phyloP scores from a whole-genome alignment of 1,140 invertebrate species.

The Xylocopa sonorina region DNA sequence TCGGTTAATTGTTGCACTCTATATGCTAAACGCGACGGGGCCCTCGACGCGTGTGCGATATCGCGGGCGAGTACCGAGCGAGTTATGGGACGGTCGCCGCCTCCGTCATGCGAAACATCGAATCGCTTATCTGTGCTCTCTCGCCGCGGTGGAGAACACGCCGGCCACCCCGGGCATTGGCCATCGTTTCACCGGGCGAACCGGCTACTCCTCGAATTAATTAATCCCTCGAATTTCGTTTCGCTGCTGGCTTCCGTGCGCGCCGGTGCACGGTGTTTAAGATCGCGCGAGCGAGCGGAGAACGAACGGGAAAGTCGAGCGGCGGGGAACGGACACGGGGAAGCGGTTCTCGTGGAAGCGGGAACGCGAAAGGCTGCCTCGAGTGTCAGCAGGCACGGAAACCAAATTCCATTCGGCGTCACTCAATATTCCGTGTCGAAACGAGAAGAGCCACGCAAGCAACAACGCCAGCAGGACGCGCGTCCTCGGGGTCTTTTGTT shows the following conservation, averaged over 20 bases:
- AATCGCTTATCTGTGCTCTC: conserved; percentile 75
- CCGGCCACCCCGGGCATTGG: conserved; percentile 21
- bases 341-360: neutral
- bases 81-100: conserved; percentile 80
- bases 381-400: conserved; percentile 55
- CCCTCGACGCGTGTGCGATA: conserved; percentile 69
- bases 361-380: conserved; percentile 11
- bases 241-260: neutral
- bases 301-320: too few relatives aligned
- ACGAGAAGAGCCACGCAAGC: conserved; percentile 32
- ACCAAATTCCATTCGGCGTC: conserved; percentile 69
- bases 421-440: conserved; percentile 72
- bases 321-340: too few relatives aligned
- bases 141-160: too few relatives aligned
- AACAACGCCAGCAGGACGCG: neutral
- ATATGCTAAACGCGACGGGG: conserved; percentile 78
- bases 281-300: conserved; percentile 6
- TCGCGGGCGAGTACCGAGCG: conserved; percentile 58
- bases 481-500: conserved; percentile 63
- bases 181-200: neutral
- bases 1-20: conserved; percentile 80
- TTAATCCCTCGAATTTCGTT: conserved; percentile 54
- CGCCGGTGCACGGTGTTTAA: conserved; percentile 26
- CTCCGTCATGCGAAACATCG: conserved; percentile 79
- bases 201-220: conserved; percentile 47